Base-by-base conservation (phyloP, 35 echinoderm and acorn worm species). In the Lytechinus variegatus region DNA sequence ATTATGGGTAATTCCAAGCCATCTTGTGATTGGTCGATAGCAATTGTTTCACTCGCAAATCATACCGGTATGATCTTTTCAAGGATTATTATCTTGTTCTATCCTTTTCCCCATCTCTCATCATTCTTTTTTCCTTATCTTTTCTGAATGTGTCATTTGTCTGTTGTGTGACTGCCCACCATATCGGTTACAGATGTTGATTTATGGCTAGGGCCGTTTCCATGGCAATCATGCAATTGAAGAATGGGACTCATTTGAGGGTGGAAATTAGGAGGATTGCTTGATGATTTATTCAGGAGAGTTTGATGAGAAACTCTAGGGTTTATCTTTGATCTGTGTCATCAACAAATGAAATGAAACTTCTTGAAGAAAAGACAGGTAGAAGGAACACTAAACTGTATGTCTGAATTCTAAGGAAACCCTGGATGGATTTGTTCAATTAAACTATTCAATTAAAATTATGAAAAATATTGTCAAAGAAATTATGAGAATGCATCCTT, bases 241-340 rank as follows among this genome's bases (percentile, higher is more conserved):
- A 93, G 92, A 93, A 93, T 93, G 92, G 92, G 92, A 33, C 53
- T 93, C 92, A 93, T 93, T 93, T 93, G 92, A 16, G 92, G 92
- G 92, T 57, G 92, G 92, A 57, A 93, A 93, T 93, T 54, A 93
- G 53, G 92, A 57, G 92, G 54, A 93, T 93, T 93, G 92, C 92
- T 93, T 93, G 28, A 93, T 93, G 92, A 93, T 93, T 93, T 93
- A 93, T 93, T 93, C 92, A 93, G 14, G 92, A 57, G 92, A 54
- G n/a, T 33, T 56, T 93, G 92, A 93, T 93, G 92, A 93, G 92
- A 93, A 33, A 93, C 92, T 57, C 54, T 54, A 10, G 92, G 92
- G 57, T 93, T 93, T 93, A n/a, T 93, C 92, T 27, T 28, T 93
- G 52, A 57, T 93, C 92, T 90, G 88, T 90, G 29, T 90, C 88